Evolutionary conservation across 2,113 vertebrate species (phyloP), one percentile per base, ranked within the genome.

Genomic region (Muscicapa adusta): DNA sequence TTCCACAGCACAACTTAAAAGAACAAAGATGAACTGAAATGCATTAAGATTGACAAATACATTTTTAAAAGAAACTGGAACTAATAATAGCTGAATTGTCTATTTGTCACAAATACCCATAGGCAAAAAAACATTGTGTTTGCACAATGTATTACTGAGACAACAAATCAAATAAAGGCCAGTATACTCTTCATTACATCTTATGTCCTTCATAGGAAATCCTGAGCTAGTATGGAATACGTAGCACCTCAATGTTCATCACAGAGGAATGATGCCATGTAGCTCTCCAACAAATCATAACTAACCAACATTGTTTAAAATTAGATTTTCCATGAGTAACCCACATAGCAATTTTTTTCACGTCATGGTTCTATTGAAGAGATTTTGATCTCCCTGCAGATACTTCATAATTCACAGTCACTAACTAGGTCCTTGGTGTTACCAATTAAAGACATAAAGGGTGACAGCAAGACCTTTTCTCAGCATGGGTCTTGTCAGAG

Each of bases 301-400:
- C 34, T 76, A 70, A 85, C 38, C n/a, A 92, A 60, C 62, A 22
- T n/a, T 86, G 67, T 77, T 94, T 92, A 94, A 92, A 95, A 92
- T 96, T 94, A 94, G 89, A 94, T 88, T 94, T 95, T 94, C 93
- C 93, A 95, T 93, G 65, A 97, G 74, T 77, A 89, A 91, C 19
- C 54, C 56, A 67, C 71, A 83, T 25, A 79, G 31, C 40, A 88
- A 53, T 65, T 89, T 94, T 86, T 88, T 93, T 88, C 50, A 88
- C 3, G 1, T 91, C 74, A 88, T 66, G 31, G 53, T 51, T 92
- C 66, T 61, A 79, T 70, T 79, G 67, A 57, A 53, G 63, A 94
- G 62, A 91, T 89, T 79, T 85, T 93, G 80, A 89, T 94, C 84
- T 93, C 67, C 42, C 12, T 40, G 20, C 40, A 92, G 42, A 92